phyloP scores from a whole-genome alignment of 1,140 invertebrate species.

The Bombus terrestris region DNA sequence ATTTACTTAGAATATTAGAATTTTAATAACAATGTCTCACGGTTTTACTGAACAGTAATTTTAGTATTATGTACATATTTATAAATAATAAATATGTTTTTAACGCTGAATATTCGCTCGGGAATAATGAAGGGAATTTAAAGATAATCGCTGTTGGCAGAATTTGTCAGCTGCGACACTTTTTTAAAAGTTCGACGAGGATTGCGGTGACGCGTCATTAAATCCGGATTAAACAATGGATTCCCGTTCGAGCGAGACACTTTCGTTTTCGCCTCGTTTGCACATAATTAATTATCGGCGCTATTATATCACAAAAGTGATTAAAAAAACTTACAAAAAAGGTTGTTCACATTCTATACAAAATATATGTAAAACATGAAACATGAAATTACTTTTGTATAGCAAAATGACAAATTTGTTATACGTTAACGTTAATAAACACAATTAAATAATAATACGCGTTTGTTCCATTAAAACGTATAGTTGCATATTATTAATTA shows the following conservation, averaged over 20 bases:
- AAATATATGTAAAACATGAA: no score
- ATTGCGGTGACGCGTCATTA: constrained; percentile 72
- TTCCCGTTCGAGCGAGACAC: constrained; percentile 4
- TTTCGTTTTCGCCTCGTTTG: constrained; percentile 25
- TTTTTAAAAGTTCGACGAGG: constrained; percentile 39
- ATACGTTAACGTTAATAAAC: no score
- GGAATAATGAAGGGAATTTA: not conserved
- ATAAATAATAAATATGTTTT: not conserved
- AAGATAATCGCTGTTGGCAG: not conserved
- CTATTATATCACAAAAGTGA: not conserved
- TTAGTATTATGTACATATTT: not conserved
- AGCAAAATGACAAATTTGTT: no score
- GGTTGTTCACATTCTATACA: no score
- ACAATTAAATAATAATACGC: no score
- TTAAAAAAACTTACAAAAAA: no score
- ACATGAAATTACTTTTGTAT: no score
- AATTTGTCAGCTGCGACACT: not conserved
- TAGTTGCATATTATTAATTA: no score
- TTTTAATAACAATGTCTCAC: not conserved
- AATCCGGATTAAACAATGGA: constrained; percentile 72
- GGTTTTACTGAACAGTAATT: no score
- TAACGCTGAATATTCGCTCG: not conserved
- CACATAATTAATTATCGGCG: not conserved
- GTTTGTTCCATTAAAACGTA: no score
- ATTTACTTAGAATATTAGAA: not conserved